phyloP scores from a whole-genome alignment of 1,140 invertebrate genomes.

The Leptonema lineaticorne region DNA sequence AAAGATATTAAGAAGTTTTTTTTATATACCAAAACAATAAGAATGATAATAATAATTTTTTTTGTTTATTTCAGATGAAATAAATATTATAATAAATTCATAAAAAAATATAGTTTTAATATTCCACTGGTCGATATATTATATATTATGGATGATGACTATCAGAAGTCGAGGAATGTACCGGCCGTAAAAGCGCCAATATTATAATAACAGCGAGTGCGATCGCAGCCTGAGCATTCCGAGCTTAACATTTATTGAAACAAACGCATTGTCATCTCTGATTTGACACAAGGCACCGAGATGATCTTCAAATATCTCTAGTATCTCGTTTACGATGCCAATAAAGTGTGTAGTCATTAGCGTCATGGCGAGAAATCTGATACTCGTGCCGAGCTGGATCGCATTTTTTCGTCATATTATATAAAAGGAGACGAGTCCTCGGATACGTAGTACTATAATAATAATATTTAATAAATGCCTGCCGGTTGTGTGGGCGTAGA shows the following conservation, averaged over 20 bases:
- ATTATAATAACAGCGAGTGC: slow-evolving; percentile 11
- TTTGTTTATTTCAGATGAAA: too few species aligned
- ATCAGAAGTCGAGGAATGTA: neutral
- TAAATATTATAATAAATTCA: too few species aligned
- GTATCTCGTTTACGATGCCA: slow-evolving; percentile 23
- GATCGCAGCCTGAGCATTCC: too few species aligned
- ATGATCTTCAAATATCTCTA: slow-evolving; percentile 27
- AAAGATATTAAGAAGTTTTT: too few species aligned
- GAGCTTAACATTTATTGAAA: slow-evolving; percentile 19
- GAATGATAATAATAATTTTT: neutral
- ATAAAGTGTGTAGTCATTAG: slow-evolving; percentile 28
- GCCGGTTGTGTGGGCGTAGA: too few species aligned
- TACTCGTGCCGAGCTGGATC: slow-evolving; percentile 20
- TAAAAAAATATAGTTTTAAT: too few species aligned
- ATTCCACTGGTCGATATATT: too few species aligned
- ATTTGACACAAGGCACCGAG: slow-evolving; percentile 5
- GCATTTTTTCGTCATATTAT: slow-evolving; percentile 13
- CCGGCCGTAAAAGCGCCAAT: neutral
- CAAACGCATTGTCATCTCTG: slow-evolving; percentile 25
- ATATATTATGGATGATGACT: slow-evolving; percentile 1
- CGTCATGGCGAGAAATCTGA: slow-evolving; percentile 25
- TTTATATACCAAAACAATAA: neutral
- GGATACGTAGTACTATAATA: too few species aligned
- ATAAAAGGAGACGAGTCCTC: slow-evolving; percentile 10
- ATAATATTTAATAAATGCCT: too few species aligned